These are phyloP conservation scores for Psammodynastes pulverulentus DNA, from an alignment of 2,113 vertebrate species.

Conservation along the genomic window DNA sequence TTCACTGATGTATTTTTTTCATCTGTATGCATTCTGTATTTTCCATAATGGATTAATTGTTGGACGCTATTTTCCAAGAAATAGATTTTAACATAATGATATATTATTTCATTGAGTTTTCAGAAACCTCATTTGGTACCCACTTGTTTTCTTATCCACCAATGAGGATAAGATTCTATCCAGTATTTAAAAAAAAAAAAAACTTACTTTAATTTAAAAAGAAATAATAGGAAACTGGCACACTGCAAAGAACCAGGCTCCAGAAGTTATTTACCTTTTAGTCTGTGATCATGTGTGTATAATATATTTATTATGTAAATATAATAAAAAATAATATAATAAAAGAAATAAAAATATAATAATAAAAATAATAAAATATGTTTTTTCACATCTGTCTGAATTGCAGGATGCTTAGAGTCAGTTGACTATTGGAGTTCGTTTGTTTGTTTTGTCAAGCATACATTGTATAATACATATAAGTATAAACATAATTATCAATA, in stretches of 20 bases:
- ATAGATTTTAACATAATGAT: neutral
- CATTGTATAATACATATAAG: too few relatives aligned
- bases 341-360: too few relatives aligned
- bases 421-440: neutral
- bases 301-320: neutral
- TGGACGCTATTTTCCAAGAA: neutral
- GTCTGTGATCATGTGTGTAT: neutral
- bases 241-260: neutral
- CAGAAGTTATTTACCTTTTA: neutral
- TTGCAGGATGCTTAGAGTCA: neutral
- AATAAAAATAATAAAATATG: too few relatives aligned
- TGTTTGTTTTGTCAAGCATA: too few relatives aligned
- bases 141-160: neutral
- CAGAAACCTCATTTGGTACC: neutral
- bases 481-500: too few relatives aligned
- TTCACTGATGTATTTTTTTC: neutral
- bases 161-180: neutral
- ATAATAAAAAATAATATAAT: too few relatives aligned
- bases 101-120: neutral
- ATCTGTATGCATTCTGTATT: neutral
- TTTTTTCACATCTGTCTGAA: neutral
- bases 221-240: neutral
- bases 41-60: neutral
- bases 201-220: neutral
- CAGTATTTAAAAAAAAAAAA: neutral